phyloP scores from a whole-genome alignment of 1,140 invertebrate genomes.

The Rhagoletis zephyria region DNA sequence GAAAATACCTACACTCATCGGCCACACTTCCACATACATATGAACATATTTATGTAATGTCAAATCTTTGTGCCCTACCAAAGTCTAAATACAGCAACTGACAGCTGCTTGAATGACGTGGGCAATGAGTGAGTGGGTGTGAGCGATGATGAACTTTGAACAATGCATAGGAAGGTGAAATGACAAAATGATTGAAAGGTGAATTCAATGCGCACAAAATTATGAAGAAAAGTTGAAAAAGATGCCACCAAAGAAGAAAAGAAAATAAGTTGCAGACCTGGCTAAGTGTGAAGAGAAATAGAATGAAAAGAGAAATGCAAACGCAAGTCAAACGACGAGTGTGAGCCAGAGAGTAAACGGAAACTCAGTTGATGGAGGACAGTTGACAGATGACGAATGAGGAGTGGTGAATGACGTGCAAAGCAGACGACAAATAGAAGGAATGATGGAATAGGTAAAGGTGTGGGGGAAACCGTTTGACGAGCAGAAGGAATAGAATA shows the following conservation, averaged over 20 bases:
- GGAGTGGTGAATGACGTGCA: conserved; percentile 52
- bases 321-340: not conserved
- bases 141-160: not conserved
- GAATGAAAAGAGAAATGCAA: not conserved
- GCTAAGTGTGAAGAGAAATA: not conserved
- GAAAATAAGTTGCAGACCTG: not conserved
- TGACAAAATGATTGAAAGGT: conserved; percentile 68
- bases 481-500: not conserved
- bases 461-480: conserved; percentile 56
- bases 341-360: not conserved
- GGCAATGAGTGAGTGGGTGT: not conserved
- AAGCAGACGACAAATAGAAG: conserved; percentile 36
- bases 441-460: conserved; percentile 17
- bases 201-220: conserved; percentile 67
- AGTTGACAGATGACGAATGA: conserved; percentile 48
- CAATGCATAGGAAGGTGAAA: conserved; percentile 33
- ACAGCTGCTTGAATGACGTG: conserved; percentile 32
- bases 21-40: not conserved
- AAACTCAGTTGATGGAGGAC: not conserved
- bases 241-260: conserved; percentile 46
- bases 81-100: conserved; percentile 28
- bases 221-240: conserved; percentile 67
- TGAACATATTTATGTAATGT: not conserved
- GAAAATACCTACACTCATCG: not conserved
- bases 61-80: not conserved